Percentiles rank a stretch among this genome's conserved stretches.
phyloP scores from a whole-genome alignment of 2,797 vertebrate genomes.

The Falco berigora region DNA sequence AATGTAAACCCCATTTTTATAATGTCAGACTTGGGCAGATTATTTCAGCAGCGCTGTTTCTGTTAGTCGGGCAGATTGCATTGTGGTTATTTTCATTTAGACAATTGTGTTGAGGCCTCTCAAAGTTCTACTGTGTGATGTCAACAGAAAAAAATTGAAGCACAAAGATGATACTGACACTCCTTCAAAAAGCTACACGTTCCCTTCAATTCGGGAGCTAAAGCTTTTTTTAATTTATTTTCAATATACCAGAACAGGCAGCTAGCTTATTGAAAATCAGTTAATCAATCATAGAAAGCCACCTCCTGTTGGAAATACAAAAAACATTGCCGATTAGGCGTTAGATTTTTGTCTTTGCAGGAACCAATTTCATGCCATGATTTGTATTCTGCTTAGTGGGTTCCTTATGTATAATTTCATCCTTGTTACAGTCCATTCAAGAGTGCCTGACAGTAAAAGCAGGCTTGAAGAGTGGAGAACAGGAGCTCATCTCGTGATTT shows the following conservation, averaged over 20 bases:
- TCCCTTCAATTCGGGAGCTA: not conserved
- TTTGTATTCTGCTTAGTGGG: not conserved
- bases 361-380: not conserved
- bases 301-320: not conserved
- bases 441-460: not conserved
- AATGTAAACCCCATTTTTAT: not conserved
- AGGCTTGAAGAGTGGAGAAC: not conserved
- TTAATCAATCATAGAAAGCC: not conserved
- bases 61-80: not conserved
- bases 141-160: not conserved
- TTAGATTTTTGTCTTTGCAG: not conserved
- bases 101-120: not conserved
- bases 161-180: not conserved
- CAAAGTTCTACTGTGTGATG: not conserved
- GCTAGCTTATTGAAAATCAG: not conserved
- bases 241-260: not conserved
- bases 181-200: not conserved
- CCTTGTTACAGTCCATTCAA: not conserved
- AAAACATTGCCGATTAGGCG: not conserved
- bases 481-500: not conserved
- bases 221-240: not conserved
- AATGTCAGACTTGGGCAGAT: no score
- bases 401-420: not conserved
- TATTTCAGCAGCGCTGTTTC: not conserved
- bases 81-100: not conserved